Evolutionary conservation across 2,888 invertebrate species (phyloP), one percentile per base, ranked within the genome.

Genomic region (Oscheius sp.): DNA sequence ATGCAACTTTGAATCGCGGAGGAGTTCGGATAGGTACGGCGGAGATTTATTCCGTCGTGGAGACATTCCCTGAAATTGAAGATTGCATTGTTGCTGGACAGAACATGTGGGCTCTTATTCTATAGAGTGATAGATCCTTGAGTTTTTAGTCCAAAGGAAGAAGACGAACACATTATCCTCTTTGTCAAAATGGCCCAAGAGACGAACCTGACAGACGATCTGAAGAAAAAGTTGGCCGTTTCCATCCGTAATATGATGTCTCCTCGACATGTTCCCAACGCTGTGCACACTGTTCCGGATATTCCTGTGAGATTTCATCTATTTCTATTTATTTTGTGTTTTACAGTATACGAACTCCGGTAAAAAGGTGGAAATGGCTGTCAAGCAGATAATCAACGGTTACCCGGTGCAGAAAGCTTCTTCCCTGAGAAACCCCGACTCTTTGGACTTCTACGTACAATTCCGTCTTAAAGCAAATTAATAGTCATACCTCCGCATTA

Each of bases 11-110:
- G 52, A 92, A 92, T 85, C 91, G 91, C 23, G 91, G 90, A 86
- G 92, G 92, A 25, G 91, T 91, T 0, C 86, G 92, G 35, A 92
- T 92, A 87, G 92, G 92, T 27, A 91, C 91, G 82, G 90, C 91
- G n/a, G 92, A 92, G 86, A 91, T 92, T 73, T 92, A 92, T 82
- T 89, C 90, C 78, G 89, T 91, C 73, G 91, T 91, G 41, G 91
- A 91, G 75, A 84, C 88, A 13, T 90, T 91, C 81, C 89, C 89
- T 69, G 91, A 91, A 82, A 89, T 92, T 1, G 88, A 89, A 13
- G 92, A 92, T 85, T 90, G 90, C 76, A 88, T 92, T 52, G 91
- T 91, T 78, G 91, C 91, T 7, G 90, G 90, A 5, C 91, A 91
- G 85, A 82, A 87, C 27, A 89, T 89, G 80, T 81, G 69, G 58